Percentiles rank a stretch among this genome's conserved stretches.
These are phyloP conservation scores for Zele albiditarsus DNA, from an alignment of 2,888 invertebrate genomes.

Conservation along the genomic window DNA sequence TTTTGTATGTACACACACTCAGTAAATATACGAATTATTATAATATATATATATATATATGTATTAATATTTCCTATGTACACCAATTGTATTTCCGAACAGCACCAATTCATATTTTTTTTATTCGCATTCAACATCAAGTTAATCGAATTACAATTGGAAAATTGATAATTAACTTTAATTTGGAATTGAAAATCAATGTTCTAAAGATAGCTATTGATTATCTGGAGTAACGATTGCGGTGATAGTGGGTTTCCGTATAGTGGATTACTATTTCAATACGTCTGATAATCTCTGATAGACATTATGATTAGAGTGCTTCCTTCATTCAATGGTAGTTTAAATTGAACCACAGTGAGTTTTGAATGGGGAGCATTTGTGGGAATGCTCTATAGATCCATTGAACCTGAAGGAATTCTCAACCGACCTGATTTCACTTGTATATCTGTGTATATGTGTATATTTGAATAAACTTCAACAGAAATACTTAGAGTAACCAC, in stretches of 20 bases:
- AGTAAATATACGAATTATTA: not conserved
- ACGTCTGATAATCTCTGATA: not conserved
- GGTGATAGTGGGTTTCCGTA: not conserved
- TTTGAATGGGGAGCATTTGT: not conserved
- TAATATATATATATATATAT: not conserved
- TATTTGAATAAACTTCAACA: not conserved
- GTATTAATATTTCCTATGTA: not conserved
- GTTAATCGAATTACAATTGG: not conserved
- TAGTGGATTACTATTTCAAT: not conserved
- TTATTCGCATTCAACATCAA: not conserved
- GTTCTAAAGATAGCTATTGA: not conserved
- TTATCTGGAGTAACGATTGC: constrained; percentile 5
- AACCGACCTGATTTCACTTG: not conserved
- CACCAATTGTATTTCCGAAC: not conserved
- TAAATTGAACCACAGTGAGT: not conserved
- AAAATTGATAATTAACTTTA: not conserved
- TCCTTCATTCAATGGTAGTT: not conserved
- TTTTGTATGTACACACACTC: constrained; percentile 12
- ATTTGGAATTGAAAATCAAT: not conserved
- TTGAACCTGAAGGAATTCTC: not conserved
- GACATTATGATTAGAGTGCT: constrained; percentile 5
- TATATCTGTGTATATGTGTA: too few relatives aligned
- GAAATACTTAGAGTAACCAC: not conserved
- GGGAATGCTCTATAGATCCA: not conserved
- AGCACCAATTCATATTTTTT: not conserved